These are phyloP conservation scores for Apistogramma diplotaenia DNA, from an alignment of 2,113 vertebrate species.

Conservation along the genomic window DNA sequence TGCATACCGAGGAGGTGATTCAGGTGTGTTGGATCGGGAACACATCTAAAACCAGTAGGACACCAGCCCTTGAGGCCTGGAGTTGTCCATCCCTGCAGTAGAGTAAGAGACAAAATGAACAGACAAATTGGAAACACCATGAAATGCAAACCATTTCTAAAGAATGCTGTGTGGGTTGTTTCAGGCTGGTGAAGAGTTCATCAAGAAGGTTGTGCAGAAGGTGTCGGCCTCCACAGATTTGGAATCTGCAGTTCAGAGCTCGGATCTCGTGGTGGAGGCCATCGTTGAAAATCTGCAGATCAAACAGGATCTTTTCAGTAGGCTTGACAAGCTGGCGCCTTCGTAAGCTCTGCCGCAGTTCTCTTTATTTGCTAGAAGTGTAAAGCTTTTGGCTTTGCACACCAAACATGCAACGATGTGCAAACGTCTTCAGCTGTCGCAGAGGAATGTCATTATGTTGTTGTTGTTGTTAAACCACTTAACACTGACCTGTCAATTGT, in stretches of 20 bases:
- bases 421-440: neutral
- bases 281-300: slow-evolving; percentile 90
- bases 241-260: slow-evolving; percentile 78
- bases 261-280: slow-evolving; percentile 93
- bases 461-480: too few species aligned
- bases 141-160: neutral
- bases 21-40: too few species aligned
- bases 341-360: slow-evolving; percentile 74
- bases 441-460: too few species aligned
- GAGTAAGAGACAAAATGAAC: neutral
- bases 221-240: slow-evolving; percentile 84
- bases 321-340: slow-evolving; percentile 89
- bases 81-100: too few species aligned
- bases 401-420: neutral
- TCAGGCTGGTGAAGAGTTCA: slow-evolving; percentile 86
- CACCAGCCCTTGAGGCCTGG: too few species aligned
- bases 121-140: neutral
- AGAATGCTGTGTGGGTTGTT: neutral
- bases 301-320: slow-evolving; percentile 88
- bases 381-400: neutral
- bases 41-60: too few species aligned
- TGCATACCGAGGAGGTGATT: too few species aligned
- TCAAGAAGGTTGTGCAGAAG: slow-evolving; percentile 85
- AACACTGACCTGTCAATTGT: too few species aligned
- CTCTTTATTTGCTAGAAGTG: neutral